phyloP scores from a whole-genome alignment of 2,888 invertebrate species.

The Ectemnius lituratus region DNA sequence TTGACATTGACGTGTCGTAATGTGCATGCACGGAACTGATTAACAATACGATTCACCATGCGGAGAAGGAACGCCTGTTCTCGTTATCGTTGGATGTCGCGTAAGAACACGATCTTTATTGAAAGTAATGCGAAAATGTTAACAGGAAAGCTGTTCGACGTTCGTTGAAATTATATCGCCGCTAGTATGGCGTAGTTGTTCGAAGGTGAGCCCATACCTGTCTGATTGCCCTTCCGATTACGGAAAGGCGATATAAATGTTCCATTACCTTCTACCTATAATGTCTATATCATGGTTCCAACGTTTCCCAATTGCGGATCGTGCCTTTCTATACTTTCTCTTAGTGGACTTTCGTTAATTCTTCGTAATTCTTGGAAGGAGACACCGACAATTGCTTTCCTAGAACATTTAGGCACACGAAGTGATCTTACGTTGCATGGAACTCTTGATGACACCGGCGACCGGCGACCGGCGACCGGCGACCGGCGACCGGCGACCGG shows the following conservation, averaged over 20 bases:
- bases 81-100: neutral
- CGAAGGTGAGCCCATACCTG: conserved; percentile 22
- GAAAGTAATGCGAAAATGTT: conserved; percentile 8
- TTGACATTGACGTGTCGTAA: too few species aligned
- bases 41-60: neutral
- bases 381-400: conserved; percentile 28
- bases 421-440: conserved; percentile 27
- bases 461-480: too few species aligned
- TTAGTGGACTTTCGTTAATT: conserved; percentile 39
- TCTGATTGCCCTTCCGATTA: conserved; percentile 28
- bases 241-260: conserved; percentile 30
- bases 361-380: conserved; percentile 21
- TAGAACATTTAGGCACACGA: conserved; percentile 18
- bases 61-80: neutral
- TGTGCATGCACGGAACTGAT: too few species aligned
- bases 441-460: neutral
- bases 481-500: neutral
- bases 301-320: conserved; percentile 43
- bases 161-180: conserved; percentile 31
- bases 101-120: neutral
- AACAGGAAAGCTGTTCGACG: conserved; percentile 13
- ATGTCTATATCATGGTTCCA: conserved; percentile 34
- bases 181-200: conserved; percentile 26
- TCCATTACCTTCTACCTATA: conserved; percentile 39
- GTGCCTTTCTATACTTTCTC: conserved; percentile 48